Percentiles rank a stretch among this genome's conserved stretches.
phyloP scores from a whole-genome alignment of 2,888 invertebrate genomes.

The Hylaea fasciaria region DNA sequence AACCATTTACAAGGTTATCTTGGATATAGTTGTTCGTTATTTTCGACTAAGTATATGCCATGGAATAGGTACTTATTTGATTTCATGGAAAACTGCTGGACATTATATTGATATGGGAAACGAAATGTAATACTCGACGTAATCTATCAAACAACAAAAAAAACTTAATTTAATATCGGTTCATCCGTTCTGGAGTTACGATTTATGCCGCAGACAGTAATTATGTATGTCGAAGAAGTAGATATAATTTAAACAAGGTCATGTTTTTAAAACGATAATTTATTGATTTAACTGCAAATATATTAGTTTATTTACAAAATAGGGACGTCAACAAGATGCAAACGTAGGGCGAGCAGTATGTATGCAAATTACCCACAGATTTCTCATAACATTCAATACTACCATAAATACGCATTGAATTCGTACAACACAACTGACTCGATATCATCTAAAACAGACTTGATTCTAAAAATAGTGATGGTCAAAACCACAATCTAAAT shows the following conservation, averaged over 20 bases:
- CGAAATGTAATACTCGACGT: too few species aligned
- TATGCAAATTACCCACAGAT: conserved; percentile 31
- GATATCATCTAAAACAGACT: conserved; percentile 47
- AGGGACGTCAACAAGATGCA: conserved; percentile 82
- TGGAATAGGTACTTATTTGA: too few species aligned
- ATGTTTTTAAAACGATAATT: conserved; percentile 81
- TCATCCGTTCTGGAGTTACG: too few species aligned
- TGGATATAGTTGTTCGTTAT: too few species aligned
- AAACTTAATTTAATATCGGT: too few species aligned
- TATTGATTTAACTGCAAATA: conserved; percentile 84
- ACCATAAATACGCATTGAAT: conserved; percentile 34
- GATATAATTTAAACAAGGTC: conserved; percentile 22
- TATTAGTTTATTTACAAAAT: conserved; percentile 82
- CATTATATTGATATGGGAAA: too few species aligned
- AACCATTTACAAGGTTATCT: too few species aligned
- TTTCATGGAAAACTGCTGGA: too few species aligned
- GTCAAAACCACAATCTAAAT: conserved; percentile 55
- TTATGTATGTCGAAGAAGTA: neutral
- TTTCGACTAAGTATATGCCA: too few species aligned
- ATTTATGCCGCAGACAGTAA: too few species aligned
- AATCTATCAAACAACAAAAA: too few species aligned
- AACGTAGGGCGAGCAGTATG: conserved; percentile 68
- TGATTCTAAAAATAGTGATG: conserved; percentile 41
- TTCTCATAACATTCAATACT: conserved; percentile 11
- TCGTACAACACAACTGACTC: conserved; percentile 38